Evolutionary conservation across 1,140 invertebrate species (phyloP).

Genomic region (Bradysia coprophila): DNA sequence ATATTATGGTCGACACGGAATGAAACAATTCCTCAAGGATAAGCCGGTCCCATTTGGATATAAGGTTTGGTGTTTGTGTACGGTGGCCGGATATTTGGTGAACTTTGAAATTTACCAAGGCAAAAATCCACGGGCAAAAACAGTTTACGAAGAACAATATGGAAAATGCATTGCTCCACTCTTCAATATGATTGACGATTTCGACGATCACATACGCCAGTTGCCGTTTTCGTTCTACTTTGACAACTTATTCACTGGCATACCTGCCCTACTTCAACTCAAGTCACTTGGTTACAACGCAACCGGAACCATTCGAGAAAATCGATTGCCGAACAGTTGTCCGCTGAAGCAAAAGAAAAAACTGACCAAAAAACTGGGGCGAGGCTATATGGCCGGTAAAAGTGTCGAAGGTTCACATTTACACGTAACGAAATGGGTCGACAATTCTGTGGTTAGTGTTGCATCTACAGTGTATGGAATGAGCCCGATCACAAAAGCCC

Average conservation of each 20-base stretch:
- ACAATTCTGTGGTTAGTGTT: slow-evolving; percentile 9
- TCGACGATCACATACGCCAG: slow-evolving; percentile 5
- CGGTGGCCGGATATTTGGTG: neutral
- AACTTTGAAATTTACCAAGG: slow-evolving; percentile 17
- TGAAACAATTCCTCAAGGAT: slow-evolving; percentile 13
- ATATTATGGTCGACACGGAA: slow-evolving; percentile 11
- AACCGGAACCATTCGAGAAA: slow-evolving; percentile 11
- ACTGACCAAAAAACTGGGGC: slow-evolving; percentile 5
- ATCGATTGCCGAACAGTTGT: slow-evolving; percentile 7
- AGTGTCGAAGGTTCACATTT: slow-evolving; percentile 3
- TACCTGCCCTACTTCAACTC: slow-evolving; percentile 8
- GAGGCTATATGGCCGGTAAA: slow-evolving; percentile 3
- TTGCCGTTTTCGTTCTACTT: slow-evolving; percentile 10
- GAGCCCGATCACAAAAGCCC: slow-evolving; percentile 2
- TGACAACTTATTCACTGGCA: slow-evolving; percentile 14
- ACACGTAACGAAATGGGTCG: slow-evolving; percentile 5
- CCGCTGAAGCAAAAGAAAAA: slow-evolving; percentile 6
- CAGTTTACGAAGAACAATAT: slow-evolving; percentile 8
- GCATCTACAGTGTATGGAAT: slow-evolving; percentile 10
- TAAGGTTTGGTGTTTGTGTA: slow-evolving; percentile 1
- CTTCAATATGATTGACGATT: slow-evolving; percentile 8
- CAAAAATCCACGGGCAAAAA: slow-evolving; percentile 7
- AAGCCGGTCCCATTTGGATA: neutral
- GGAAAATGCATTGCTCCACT: slow-evolving; percentile 11
- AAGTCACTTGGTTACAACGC: slow-evolving; percentile 6